phyloP scores from a whole-genome alignment of 2,888 invertebrate species.

The Thelaira solivaga region DNA sequence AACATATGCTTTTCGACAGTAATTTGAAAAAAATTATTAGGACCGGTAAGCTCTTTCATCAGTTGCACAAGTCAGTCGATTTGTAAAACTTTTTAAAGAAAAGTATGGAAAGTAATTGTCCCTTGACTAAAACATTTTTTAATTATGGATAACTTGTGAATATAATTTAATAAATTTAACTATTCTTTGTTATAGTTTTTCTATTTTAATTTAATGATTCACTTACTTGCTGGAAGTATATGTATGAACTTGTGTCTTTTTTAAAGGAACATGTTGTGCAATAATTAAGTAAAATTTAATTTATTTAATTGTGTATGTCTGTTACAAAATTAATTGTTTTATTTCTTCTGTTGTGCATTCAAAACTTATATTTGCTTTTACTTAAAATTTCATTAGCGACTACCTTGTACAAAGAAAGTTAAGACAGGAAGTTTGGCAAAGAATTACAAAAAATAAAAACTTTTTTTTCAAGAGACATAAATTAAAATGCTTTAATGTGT shows the following conservation, averaged over 20 bases:
- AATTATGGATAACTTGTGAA: too few species aligned
- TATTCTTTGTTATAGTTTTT: too few species aligned
- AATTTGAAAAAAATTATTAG: too few species aligned
- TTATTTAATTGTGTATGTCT: constrained; percentile 6
- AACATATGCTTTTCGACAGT: too few species aligned
- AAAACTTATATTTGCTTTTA: constrained; percentile 29
- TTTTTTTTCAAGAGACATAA: background rate
- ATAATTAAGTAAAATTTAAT: constrained; percentile 40
- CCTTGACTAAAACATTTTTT: too few species aligned
- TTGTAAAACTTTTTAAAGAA: too few species aligned
- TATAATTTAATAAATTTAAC: too few species aligned
- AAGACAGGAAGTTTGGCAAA: constrained; percentile 25
- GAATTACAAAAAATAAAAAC: background rate
- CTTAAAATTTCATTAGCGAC: constrained; percentile 57
- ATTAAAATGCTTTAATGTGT: background rate
- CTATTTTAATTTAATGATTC: too few species aligned
- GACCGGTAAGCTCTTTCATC: too few species aligned
- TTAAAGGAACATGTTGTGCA: background rate
- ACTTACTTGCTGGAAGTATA: background rate
- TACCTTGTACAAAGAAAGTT: constrained; percentile 56
- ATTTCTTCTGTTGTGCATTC: background rate
- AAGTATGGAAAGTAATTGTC: too few species aligned
- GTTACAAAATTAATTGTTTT: constrained; percentile 11
- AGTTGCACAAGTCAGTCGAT: too few species aligned
- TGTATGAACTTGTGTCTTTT: too few species aligned